phyloP scores from a whole-genome alignment of 1,140 invertebrate genomes.

The Drosophila murphyi region DNA sequence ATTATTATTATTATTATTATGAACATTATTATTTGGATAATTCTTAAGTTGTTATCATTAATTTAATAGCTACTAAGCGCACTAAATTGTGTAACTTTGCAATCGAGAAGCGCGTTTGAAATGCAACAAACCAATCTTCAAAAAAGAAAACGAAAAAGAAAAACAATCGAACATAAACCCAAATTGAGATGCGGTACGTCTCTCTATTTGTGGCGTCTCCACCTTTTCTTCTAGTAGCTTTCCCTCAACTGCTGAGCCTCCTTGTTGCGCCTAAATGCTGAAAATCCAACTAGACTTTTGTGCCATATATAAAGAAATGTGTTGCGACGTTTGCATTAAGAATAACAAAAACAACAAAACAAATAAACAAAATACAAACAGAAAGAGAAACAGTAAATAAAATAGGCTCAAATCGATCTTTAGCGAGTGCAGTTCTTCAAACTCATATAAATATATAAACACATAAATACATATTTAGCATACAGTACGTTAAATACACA shows the following conservation, averaged over 20 bases:
- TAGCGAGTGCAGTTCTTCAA: conserved; percentile 44
- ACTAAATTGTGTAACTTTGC: conserved; percentile 28
- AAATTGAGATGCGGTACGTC: conserved; percentile 32
- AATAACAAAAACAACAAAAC: conserved; percentile 13
- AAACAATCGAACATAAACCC: conserved; percentile 7
- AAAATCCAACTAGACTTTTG: conserved; percentile 72
- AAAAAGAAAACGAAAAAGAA: conserved; percentile 30
- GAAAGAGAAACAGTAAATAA: conserved; percentile 12
- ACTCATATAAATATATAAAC: conserved; percentile 31
- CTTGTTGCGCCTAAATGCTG: conserved; percentile 44
- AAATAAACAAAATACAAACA: conserved; percentile 19
- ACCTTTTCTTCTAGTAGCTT: conserved; percentile 39
- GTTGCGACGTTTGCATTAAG: conserved; percentile 51
- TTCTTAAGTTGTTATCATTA: conserved; percentile 79
- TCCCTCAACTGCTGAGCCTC: conserved; percentile 35
- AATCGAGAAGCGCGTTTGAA: conserved; percentile 51
- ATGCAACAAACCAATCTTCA: conserved; percentile 29
- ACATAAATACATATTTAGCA: conserved; percentile 38
- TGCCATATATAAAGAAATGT: conserved; percentile 69
- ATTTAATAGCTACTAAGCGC: conserved; percentile 72
- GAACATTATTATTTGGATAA: conserved; percentile 70
- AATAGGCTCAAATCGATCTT: conserved; percentile 51
- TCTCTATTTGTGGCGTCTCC: conserved; percentile 55
- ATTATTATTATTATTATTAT: conserved; percentile 43
- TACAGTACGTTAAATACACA: conserved; percentile 44